Evolutionary conservation across 2,888 invertebrate species (phyloP), one percentile per base, ranked within the genome.

Genomic region (Artemia sinica): DNA sequence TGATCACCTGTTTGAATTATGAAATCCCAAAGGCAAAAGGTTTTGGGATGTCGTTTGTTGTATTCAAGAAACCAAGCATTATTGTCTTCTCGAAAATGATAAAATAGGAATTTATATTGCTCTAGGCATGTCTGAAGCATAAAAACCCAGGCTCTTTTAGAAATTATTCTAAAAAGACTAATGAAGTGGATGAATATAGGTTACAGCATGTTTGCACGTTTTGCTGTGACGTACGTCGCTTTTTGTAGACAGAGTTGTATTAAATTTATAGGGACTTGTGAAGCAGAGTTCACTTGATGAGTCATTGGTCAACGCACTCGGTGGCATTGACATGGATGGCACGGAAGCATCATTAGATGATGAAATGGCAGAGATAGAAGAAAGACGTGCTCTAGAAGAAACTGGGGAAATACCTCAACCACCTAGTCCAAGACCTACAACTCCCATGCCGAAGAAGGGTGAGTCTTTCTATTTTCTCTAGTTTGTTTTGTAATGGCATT

Each of bases 281-380:
- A 95, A 95, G 78, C 95, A 96, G 81, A 90, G 86, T 74, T 92
- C 88, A 70, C 80, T 93, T 72, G 92, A 92, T 79, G 92, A 92
- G 76, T 84, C 84, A 74, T 82, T 88, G 73, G 58, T 68, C 41
- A 18, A n/a, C 18, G 58, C 58, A 18, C 18, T 58, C 14, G 58
- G 58, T 14, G 86, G 83, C 75, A 84, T 88, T 80, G 88, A 88
- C 74, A 81, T 86, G 75, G 85, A 85, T 74, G 81, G 84, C 74
- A 82, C 83, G 70, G 82, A 83, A 49, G 72, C 72, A 72, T 74
- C 79, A 66, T 76, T 79, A 68, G 80, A 79, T 71, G 78, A 77
- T 65, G 79, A 79, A 70, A 74, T 78, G 72, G 74, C 75, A 49
- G 77, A 78, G 69, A 78, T 77, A 69, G 76, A 77, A 70, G 78